phyloP scores from a whole-genome alignment of 2,888 invertebrate genomes.

The Dicyrtomina minuta region DNA sequence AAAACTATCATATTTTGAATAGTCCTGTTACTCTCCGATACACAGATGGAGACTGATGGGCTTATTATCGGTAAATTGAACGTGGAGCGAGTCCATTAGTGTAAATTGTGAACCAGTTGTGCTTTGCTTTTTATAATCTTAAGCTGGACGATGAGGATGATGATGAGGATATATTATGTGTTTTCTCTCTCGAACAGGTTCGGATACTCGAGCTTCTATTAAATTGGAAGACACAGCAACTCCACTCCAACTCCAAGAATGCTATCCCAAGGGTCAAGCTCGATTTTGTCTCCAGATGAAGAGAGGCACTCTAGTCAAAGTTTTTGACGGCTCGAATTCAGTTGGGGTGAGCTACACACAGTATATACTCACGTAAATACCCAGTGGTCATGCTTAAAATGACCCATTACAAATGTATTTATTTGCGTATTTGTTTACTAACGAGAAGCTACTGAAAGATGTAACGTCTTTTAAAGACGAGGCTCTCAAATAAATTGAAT shows the following conservation, averaged over 20 bases:
- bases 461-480: not conserved
- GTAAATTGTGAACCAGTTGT: too few species aligned
- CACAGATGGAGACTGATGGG: too few species aligned
- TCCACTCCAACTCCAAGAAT: constrained; percentile 87
- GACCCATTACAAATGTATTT: too few species aligned
- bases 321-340: constrained; percentile 88
- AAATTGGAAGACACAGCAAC: constrained; percentile 79
- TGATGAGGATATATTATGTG: too few species aligned
- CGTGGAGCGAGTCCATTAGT: too few species aligned
- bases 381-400: not conserved
- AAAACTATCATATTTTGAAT: too few species aligned
- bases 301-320: constrained; percentile 86
- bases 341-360: constrained; percentile 68
- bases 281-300: constrained; percentile 81
- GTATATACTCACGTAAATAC: too few species aligned
- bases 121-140: too few species aligned
- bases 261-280: constrained; percentile 91
- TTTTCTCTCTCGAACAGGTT: constrained; percentile 35
- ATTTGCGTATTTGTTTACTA: not conserved
- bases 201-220: constrained; percentile 34
- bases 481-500: too few species aligned
- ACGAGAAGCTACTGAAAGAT: not conserved
- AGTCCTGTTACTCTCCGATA: too few species aligned
- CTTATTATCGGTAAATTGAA: too few species aligned
- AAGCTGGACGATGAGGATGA: too few species aligned